Percentiles rank a stretch among this genome's conserved stretches.
phyloP scores from a whole-genome alignment of 2,797 vertebrate genomes.

The Coregonus suidteri region DNA sequence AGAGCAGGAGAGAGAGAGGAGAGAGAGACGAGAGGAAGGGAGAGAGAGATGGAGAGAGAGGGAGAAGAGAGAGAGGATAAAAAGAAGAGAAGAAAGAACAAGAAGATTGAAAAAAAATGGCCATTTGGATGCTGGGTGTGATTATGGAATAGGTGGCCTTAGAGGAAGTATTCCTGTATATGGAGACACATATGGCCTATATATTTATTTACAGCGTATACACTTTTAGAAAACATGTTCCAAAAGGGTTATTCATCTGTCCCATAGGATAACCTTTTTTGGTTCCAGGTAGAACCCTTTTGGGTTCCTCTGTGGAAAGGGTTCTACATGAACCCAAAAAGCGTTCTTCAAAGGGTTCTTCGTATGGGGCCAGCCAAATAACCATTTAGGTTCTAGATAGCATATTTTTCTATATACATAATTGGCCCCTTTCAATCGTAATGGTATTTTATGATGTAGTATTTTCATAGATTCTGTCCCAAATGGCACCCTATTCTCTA shows the following conservation, averaged over 20 bases:
- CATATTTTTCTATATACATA: too few species aligned
- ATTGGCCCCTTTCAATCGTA: neutral
- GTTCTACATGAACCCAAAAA: too few species aligned
- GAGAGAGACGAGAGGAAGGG: neutral
- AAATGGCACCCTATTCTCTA: neutral
- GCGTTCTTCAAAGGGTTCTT: too few species aligned
- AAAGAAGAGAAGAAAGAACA: neutral
- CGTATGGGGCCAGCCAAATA: too few species aligned
- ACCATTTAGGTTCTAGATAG: too few species aligned
- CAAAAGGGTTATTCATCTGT: too few species aligned
- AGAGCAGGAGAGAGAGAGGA: slow-evolving; percentile 11
- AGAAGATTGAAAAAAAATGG: too few species aligned
- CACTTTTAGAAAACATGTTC: too few species aligned
- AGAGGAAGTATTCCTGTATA: neutral
- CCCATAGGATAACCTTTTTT: too few species aligned
- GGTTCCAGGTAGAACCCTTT: too few species aligned
- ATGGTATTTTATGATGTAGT: neutral
- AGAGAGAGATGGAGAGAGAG: neutral
- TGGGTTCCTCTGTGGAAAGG: too few species aligned
- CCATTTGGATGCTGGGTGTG: too few species aligned
- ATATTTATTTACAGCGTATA: neutral
- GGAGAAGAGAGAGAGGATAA: slow-evolving; percentile 8
- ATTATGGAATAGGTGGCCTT: neutral
- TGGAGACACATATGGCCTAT: neutral
- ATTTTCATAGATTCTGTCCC: neutral